A percentile compares a stretch with the other conserved stretches of the same genome.
Conservation (phyloP, 2,888 invertebrate genomes). For the Hypena proboscidalis region DNA sequence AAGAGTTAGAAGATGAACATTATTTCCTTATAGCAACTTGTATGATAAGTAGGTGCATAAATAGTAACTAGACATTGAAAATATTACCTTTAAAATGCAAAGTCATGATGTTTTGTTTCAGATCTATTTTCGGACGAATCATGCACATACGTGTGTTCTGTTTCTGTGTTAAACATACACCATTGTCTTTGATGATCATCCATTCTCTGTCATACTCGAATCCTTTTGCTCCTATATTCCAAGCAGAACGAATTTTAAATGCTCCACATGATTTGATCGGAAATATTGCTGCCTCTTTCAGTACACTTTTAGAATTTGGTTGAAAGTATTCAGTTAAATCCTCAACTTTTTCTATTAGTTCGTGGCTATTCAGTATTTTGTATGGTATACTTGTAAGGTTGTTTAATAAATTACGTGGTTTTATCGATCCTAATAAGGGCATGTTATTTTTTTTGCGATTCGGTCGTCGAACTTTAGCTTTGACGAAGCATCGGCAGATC, state of each 20-base stretch:
- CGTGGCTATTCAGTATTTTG: conserved; percentile 37
- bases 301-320: conserved; percentile 47
- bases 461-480: conserved; percentile 53
- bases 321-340: conserved; percentile 30
- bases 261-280: conserved; percentile 97
- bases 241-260: conserved; percentile 87
- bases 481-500: conserved; percentile 91
- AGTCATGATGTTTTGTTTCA: conserved; percentile 80
- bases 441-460: conserved; percentile 56
- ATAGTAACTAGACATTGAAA: no score
- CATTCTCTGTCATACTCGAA: conserved; percentile 95
- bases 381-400: conserved; percentile 37
- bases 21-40: no score
- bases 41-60: no score
- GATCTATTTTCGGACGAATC: conserved; percentile 89
- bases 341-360: no score
- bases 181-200: conserved; percentile 95
- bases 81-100: conserved; percentile 86
- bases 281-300: conserved; percentile 86
- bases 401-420: conserved; percentile 31
- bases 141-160: conserved; percentile 91
- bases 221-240: conserved; percentile 91
- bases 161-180: conserved; percentile 95
- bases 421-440: conserved; percentile 25
- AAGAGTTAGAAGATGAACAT: no score